phyloP scores from a whole-genome alignment of 2,113 vertebrate species.

The Phalacrocorax aristotelis region DNA sequence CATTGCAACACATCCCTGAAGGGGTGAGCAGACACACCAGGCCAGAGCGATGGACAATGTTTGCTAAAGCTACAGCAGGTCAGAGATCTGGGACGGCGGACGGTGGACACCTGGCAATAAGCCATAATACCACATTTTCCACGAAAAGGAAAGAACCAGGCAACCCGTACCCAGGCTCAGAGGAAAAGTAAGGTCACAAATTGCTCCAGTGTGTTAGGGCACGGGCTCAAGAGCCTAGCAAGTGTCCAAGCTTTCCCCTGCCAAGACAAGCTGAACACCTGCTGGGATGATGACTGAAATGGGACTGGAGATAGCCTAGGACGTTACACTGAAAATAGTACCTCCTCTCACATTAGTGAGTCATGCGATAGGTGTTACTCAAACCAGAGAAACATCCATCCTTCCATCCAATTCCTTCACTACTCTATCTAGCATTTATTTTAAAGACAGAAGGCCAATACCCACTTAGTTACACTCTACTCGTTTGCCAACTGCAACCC shows the following conservation, averaged over 20 bases:
- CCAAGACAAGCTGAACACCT: neutral
- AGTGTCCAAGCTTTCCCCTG: neutral
- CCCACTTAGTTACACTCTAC: neutral
- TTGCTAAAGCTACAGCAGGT: neutral
- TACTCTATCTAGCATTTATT: neutral
- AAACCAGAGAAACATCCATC: neutral
- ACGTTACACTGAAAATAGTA: neutral
- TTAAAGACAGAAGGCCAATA: neutral
- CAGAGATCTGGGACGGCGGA: neutral
- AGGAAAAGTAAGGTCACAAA: neutral
- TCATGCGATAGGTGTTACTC: neutral
- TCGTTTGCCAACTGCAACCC: neutral
- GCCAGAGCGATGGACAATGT: accelerated
- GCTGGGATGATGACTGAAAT: neutral
- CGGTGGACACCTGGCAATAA: neutral
- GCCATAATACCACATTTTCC: accelerated
- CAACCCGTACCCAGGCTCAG: neutral
- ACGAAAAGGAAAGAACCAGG: neutral
- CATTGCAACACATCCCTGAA: neutral
- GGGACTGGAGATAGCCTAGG: neutral
- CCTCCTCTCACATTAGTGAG: neutral
- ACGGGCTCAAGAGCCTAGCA: neutral
- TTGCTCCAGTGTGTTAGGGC: neutral
- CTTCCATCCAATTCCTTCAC: neutral
- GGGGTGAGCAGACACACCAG: neutral